A percentile compares a stretch with the other conserved stretches of the same genome.
phyloP scores from a whole-genome alignment of 2,888 invertebrate species.

The Thymelicus acteon region DNA sequence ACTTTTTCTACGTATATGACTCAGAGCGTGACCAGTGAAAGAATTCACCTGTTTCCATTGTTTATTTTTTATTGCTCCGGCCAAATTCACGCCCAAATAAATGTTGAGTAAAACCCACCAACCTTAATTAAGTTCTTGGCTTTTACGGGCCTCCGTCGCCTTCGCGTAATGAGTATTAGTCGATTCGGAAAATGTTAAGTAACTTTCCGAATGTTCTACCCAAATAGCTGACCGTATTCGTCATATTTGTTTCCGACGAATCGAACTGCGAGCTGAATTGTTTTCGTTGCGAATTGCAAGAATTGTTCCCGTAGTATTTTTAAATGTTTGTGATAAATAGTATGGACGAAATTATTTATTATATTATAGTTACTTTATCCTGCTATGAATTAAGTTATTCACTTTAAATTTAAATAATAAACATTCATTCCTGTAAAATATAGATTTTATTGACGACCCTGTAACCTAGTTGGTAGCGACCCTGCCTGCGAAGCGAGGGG shows the following conservation, averaged over 20 bases:
- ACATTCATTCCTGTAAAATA: too few relatives aligned
- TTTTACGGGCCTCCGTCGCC: constrained; percentile 57
- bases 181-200: constrained; percentile 24
- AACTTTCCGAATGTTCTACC: constrained; percentile 19
- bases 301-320: background rate
- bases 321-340: background rate
- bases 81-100: constrained; percentile 76
- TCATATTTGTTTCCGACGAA: constrained; percentile 15
- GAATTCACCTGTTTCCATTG: constrained; percentile 64
- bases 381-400: too few relatives aligned
- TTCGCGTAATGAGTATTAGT: constrained; percentile 33
- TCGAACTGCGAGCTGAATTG: background rate
- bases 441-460: too few relatives aligned
- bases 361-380: too few relatives aligned
- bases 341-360: too few relatives aligned
- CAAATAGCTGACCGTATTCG: constrained; percentile 22
- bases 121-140: constrained; percentile 79
- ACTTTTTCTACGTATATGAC: constrained; percentile 1
- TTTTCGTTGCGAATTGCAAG: background rate
- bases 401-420: too few relatives aligned
- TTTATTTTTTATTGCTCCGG: constrained; percentile 75
- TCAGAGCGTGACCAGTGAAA: constrained; percentile 45
- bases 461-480: too few relatives aligned
- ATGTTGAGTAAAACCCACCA: constrained; percentile 63
- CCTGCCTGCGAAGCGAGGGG: too few relatives aligned